Evolutionary conservation across 2,797 vertebrate genomes (phyloP).

Genomic region (Hippocampus kuda): DNA sequence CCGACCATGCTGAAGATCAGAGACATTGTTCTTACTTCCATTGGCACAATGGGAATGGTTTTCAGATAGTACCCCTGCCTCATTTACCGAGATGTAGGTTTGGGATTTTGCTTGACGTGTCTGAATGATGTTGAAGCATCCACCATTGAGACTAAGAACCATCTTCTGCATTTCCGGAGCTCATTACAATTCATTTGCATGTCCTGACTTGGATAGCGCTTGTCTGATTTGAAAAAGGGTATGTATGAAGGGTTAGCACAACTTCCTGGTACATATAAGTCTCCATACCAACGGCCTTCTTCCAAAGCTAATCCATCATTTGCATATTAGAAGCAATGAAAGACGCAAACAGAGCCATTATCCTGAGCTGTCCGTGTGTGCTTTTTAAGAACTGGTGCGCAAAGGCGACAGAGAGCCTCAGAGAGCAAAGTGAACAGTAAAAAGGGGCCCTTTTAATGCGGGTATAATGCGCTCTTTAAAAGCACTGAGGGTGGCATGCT

Average conservation of each 20-base stretch:
- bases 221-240: not conserved
- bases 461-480: conserved; percentile 38
- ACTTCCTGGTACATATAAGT: conserved; percentile 45
- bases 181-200: conserved; percentile 13
- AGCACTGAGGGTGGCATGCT: conserved; percentile 48
- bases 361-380: conserved; percentile 55
- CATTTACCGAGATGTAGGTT: conserved; percentile 26
- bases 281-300: conserved; percentile 47
- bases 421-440: conserved; percentile 30
- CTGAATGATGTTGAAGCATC: conserved; percentile 36
- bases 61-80: conserved; percentile 40
- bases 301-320: conserved; percentile 62
- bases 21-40: conserved; percentile 33
- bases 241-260: conserved; percentile 39
- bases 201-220: not conserved
- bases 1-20: conserved; percentile 10
- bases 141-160: conserved; percentile 9
- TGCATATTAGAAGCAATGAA: conserved; percentile 65
- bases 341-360: conserved; percentile 51
- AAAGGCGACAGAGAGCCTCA: conserved; percentile 44
- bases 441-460: conserved; percentile 33
- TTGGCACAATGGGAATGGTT: conserved; percentile 46
- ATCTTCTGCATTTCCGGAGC: conserved; percentile 7
- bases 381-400: conserved; percentile 50
- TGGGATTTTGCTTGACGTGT: conserved; percentile 13